These are phyloP conservation scores for Mesorhabditis sp. DNA, from an alignment of 2,888 invertebrate species.

Conservation along the genomic window DNA sequence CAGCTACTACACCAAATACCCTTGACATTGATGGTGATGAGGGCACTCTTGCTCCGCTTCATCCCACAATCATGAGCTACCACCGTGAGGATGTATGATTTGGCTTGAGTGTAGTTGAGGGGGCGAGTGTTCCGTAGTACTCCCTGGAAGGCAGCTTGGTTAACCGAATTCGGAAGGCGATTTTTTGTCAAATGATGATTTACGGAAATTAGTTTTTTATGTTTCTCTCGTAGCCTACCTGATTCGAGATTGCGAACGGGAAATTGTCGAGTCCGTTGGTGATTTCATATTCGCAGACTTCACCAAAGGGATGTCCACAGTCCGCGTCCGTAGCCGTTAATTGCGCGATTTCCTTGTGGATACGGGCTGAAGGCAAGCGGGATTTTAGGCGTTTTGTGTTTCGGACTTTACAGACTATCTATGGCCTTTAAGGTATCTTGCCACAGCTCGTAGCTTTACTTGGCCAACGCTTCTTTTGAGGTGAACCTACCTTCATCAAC, in stretches of 20 bases:
- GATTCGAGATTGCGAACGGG: slow-evolving; percentile 54
- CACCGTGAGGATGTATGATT: slow-evolving; percentile 91
- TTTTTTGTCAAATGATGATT: not conserved
- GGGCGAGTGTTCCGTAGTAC: slow-evolving; percentile 85
- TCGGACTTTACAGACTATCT: not conserved
- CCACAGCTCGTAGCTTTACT: not conserved
- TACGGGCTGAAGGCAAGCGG: slow-evolving; percentile 36
- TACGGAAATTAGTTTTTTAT: slow-evolving; percentile 57
- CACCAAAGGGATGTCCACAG: slow-evolving; percentile 88
- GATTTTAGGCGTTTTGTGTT: not conserved
- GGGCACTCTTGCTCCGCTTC: slow-evolving; percentile 77
- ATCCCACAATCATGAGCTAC: slow-evolving; percentile 96
- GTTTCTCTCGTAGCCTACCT: slow-evolving; percentile 9
- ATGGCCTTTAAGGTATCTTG: not conserved
- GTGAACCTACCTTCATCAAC: slow-evolving; percentile 76
- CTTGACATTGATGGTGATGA: slow-evolving; percentile 91
- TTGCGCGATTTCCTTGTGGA: slow-evolving; percentile 83
- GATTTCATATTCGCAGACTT: slow-evolving; percentile 95
- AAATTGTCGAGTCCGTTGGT: slow-evolving; percentile 64
- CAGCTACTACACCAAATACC: slow-evolving; percentile 68
- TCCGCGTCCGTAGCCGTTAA: slow-evolving; percentile 89
- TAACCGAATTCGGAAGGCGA: not conserved
- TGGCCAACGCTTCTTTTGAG: slow-evolving; percentile 8
- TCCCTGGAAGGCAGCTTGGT: slow-evolving; percentile 31
- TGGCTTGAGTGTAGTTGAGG: slow-evolving; percentile 83